Percentiles rank a stretch among this genome's conserved stretches.
These are phyloP conservation scores for Hemithea aestivaria DNA, from an alignment of 2,888 invertebrate genomes.

Conservation along the genomic window DNA sequence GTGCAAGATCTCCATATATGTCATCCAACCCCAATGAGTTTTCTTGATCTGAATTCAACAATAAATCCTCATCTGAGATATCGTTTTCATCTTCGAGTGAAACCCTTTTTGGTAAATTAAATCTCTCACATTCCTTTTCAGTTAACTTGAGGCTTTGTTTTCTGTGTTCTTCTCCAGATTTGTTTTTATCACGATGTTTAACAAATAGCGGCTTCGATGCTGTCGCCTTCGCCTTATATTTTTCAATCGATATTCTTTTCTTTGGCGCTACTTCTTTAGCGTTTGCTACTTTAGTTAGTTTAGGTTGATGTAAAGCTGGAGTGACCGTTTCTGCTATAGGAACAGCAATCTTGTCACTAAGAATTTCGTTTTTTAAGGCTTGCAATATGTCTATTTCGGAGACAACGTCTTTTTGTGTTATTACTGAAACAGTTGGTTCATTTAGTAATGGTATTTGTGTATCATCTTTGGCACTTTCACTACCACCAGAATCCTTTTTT, in stretches of 20 bases:
- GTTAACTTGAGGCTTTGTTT: slow-evolving; percentile 69
- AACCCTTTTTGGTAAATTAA: slow-evolving; percentile 54
- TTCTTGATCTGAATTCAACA: slow-evolving; percentile 21
- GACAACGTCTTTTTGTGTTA: slow-evolving; percentile 42
- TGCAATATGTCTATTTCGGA: slow-evolving; percentile 72
- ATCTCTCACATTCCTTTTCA: slow-evolving; percentile 71
- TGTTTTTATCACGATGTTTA: slow-evolving; percentile 24
- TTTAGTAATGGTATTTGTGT: slow-evolving; percentile 55
- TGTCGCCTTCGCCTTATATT: slow-evolving; percentile 61
- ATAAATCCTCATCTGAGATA: slow-evolving; percentile 47
- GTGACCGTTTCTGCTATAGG: slow-evolving; percentile 45
- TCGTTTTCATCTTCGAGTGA: slow-evolving; percentile 47
- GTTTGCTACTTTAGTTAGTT: slow-evolving; percentile 60
- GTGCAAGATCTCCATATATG: slow-evolving; percentile 52
- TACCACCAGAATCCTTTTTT: slow-evolving; percentile 1
- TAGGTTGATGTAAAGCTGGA: slow-evolving; percentile 64
- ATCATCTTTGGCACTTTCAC: slow-evolving; percentile 13
- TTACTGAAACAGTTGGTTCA: slow-evolving; percentile 36
- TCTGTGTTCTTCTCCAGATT: slow-evolving; percentile 39
- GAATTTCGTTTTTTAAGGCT: slow-evolving; percentile 70
- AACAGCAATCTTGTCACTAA: slow-evolving; percentile 53
- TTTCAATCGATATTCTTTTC: slow-evolving; percentile 72
- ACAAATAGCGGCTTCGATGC: slow-evolving; percentile 28
- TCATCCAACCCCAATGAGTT: slow-evolving; percentile 35
- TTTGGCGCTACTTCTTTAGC: slow-evolving; percentile 52